Conservation (phyloP, 2,888 invertebrate genomes). For the Idaea dimidiata region DNA sequence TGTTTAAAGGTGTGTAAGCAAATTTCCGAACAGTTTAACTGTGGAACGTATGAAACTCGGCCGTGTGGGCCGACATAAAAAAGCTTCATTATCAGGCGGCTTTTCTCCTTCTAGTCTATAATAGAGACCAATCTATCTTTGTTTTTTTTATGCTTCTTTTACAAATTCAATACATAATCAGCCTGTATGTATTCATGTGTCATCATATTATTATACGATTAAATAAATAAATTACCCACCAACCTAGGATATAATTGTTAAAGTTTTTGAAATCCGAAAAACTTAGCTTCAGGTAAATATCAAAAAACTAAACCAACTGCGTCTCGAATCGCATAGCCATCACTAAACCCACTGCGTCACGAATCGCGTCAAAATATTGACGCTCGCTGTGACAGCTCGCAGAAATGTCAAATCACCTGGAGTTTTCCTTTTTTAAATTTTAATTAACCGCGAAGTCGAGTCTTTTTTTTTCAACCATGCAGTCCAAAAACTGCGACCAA, state of each 20-base stretch:
- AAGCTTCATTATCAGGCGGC: too few relatives aligned
- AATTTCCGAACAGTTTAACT: too few relatives aligned
- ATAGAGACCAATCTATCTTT: too few relatives aligned
- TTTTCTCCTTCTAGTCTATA: too few relatives aligned
- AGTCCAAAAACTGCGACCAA: not conserved
- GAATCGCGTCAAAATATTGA: constrained; percentile 75
- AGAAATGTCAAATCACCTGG: constrained; percentile 56
- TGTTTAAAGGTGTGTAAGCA: too few relatives aligned
- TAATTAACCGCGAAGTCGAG: constrained; percentile 45
- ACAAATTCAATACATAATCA: too few relatives aligned
- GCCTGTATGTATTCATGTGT: too few relatives aligned
- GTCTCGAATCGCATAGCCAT: constrained; percentile 67
- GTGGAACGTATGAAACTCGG: too few relatives aligned
- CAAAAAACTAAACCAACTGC: constrained; percentile 49
- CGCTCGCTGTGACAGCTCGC: constrained; percentile 61
- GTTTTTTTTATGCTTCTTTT: too few relatives aligned
- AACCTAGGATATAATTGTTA: too few relatives aligned
- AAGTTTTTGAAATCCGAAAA: too few relatives aligned
- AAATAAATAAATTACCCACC: constrained; percentile 8
- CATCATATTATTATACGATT: constrained; percentile 8
- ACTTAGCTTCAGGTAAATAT: constrained; percentile 7
- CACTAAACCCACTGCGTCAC: constrained; percentile 58
- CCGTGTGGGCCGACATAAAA: too few relatives aligned
- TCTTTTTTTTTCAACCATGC: not conserved
- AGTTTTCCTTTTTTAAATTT: constrained; percentile 25